Percentiles rank a stretch among this genome's conserved stretches.
phyloP scores from a whole-genome alignment of 2,113 vertebrate species.

The Gracilinanus agilis region DNA sequence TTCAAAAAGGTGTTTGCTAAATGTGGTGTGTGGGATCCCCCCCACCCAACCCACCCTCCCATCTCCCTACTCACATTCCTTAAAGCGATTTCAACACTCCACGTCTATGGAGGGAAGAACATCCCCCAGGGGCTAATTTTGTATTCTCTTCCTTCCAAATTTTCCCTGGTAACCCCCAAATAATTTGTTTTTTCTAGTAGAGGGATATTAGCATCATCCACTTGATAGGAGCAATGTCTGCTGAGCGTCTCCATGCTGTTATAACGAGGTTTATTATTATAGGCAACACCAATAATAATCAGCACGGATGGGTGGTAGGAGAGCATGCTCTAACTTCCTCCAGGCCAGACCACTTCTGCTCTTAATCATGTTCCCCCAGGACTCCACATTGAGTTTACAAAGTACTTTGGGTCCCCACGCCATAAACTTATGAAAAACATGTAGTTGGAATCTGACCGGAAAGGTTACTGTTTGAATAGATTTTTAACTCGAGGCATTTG shows the following conservation, averaged over 20 bases:
- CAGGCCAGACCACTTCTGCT: constrained; percentile 33
- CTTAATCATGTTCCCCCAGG: constrained; percentile 42
- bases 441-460: constrained; percentile 73
- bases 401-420: constrained; percentile 39
- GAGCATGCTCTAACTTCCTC: constrained; percentile 38
- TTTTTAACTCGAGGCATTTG: constrained; percentile 62
- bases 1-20: constrained; percentile 41
- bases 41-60: background rate
- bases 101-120: accelerated
- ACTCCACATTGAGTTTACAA: constrained; percentile 34
- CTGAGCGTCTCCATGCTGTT: background rate
- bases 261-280: constrained; percentile 49
- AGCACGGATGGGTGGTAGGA: constrained; percentile 46
- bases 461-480: constrained; percentile 62
- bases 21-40: background rate
- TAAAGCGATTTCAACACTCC: background rate
- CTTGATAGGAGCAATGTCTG: constrained; percentile 36
- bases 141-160: background rate
- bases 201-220: background rate
- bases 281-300: constrained; percentile 15
- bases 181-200: constrained; percentile 15
- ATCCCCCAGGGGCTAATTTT: background rate
- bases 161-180: constrained; percentile 21
- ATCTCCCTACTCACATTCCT: background rate
- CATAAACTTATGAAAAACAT: constrained; percentile 45